Evolutionary conservation across 2,888 invertebrate species (phyloP).

Genomic region (Apomyelois bistriatella): DNA sequence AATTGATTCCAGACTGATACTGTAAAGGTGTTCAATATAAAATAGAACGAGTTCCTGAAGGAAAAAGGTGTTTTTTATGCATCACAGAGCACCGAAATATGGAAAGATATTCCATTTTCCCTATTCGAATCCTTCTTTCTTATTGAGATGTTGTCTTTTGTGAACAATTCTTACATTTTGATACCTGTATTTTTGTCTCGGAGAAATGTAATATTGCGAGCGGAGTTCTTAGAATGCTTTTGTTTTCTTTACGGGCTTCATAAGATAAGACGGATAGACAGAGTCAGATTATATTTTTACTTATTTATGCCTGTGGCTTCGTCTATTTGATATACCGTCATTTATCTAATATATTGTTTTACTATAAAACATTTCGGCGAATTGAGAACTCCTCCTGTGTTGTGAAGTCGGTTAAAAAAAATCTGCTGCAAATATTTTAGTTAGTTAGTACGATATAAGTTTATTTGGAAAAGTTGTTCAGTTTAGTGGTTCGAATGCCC

Average conservation of each 20-base stretch:
- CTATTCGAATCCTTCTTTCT: slow-evolving; percentile 10
- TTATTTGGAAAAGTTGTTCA: no score
- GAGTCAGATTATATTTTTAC: neutral
- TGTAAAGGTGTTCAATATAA: slow-evolving; percentile 7
- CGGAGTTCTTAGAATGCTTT: neutral
- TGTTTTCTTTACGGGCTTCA: no score
- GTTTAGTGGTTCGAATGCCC: no score
- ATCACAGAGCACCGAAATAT: slow-evolving; percentile 11
- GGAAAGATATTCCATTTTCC: slow-evolving; percentile 9
- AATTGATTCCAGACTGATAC: slow-evolving; percentile 8
- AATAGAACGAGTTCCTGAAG: slow-evolving; percentile 1
- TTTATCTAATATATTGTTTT: no score
- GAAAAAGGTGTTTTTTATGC: slow-evolving; percentile 13
- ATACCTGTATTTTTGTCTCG: slow-evolving; percentile 2
- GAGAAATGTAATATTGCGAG: neutral
- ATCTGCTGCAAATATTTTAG: no score
- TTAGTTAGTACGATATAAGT: no score
- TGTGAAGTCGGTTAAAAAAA: no score
- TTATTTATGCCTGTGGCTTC: no score
- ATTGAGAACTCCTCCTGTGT: no score
- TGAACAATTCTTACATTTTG: neutral
- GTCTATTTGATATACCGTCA: no score
- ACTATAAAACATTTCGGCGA: no score
- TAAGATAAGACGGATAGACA: no score
- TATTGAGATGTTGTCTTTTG: slow-evolving; percentile 7